Evolutionary conservation across 2,797 vertebrate genomes (phyloP).

Genomic region (Gymnothorax reevesii): DNA sequence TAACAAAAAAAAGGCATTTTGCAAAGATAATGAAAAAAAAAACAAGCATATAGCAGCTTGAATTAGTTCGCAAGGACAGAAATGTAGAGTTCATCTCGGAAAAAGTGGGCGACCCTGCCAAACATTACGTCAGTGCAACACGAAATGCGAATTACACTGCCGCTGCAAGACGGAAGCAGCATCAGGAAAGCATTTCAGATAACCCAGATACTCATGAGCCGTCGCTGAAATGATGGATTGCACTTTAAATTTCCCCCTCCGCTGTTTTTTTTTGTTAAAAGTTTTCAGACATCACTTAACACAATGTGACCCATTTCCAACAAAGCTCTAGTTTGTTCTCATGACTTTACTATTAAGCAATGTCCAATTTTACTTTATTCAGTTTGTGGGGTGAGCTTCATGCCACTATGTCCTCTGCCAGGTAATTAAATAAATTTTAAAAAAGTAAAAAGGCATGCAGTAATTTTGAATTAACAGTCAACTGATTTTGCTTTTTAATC

Average conservation of each 20-base stretch:
- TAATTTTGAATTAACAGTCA: not conserved
- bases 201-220: constrained; percentile 17
- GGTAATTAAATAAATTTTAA: not conserved
- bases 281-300: constrained; percentile 17
- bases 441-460: not conserved
- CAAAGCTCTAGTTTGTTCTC: constrained; percentile 2
- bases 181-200: constrained; percentile 18
- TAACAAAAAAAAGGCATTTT: not conserved
- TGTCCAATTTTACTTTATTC: not conserved
- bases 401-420: not conserved
- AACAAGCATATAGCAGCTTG: constrained; percentile 28
- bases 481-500: not conserved
- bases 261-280: not conserved
- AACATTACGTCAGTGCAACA: constrained; percentile 1
- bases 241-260: not conserved
- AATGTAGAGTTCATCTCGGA: constrained; percentile 24
- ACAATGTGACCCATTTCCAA: constrained; percentile 22
- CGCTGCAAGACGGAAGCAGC: constrained; percentile 12
- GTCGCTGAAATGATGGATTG: constrained; percentile 25
- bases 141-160: constrained; percentile 24
- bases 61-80: constrained; percentile 17
- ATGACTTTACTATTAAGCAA: not conserved
- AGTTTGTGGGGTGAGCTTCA: not conserved
- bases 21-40: constrained; percentile 29
- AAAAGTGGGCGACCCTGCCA: not conserved